Base-by-base conservation (phyloP, 2,888 invertebrate genomes). In the Cremastinae sp. region DNA sequence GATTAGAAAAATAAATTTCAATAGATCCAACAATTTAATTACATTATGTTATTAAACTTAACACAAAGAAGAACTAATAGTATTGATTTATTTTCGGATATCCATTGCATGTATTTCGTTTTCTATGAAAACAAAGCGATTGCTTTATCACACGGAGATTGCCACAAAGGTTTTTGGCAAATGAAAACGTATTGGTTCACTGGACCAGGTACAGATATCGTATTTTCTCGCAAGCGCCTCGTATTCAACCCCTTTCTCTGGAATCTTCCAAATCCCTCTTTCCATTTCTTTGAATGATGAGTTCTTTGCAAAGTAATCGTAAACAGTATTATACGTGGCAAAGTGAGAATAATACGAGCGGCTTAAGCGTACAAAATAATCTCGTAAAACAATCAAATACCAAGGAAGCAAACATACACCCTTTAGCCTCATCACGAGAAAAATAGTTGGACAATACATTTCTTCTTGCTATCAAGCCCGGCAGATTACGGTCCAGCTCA, bases 401-500 rank as follows among this genome's bases (percentile, higher is more conserved):
- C 77, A 65, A 59, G 56, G 28, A 56, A 28, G 18, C 47, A 12
- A 12, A 22, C 16, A 14, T 22, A 14, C 18, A 68, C 49, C 39
- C 28, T 43, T 2, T 56, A 39, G 51, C 62, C 45, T 74, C 47
- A 16, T 62, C 28, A 66, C 37, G 22, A 12, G 20, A 37, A 53
- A 47, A 71, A 53, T 45, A 68, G 71, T 77, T 77, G 77, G 77
- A 74, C 74, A 79, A 79, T 79, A 77, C 74, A 77, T 77, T 53
- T 70, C 69, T 77, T 2, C 18, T 58, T 65, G 43, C 53, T n/a
- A n/a, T n/a, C 59, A 39, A 7, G 18, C 49, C 43, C 65, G 22
- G 37, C 51, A 22, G 22, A 68, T 66, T 20, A 58, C 22, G 51
- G 69, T 69, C 43, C 28, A 28, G 28, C 28, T 28, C n/a, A n/a